Conservation (phyloP, 1,140 invertebrate genomes). For the Apis cerana region DNA sequence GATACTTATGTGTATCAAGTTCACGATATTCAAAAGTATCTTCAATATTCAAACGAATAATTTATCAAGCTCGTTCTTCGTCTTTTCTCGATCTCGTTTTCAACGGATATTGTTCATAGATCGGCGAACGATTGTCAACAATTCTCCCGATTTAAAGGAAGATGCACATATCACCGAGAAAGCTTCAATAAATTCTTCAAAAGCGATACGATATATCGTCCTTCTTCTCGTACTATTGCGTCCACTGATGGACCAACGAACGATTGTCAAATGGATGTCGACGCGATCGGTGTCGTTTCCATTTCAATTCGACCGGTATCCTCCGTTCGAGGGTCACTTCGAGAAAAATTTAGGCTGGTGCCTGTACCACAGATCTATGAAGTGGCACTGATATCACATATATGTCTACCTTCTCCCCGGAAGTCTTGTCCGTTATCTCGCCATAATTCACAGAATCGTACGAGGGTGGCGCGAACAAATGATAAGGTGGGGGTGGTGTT, state of each 20-base stretch:
- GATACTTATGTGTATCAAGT: too few species aligned
- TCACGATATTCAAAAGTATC: background rate
- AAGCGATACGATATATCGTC: background rate
- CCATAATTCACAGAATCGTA: conserved; percentile 82
- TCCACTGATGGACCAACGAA: background rate
- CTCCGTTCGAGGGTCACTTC: conserved; percentile 37
- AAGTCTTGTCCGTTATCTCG: conserved; percentile 72
- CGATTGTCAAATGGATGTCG: conserved; percentile 22
- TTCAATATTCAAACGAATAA: background rate
- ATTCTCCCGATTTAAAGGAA: background rate
- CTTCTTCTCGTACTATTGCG: background rate
- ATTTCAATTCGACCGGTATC: conserved; percentile 19
- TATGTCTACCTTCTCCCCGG: conserved; percentile 80
- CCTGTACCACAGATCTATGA: conserved; percentile 62
- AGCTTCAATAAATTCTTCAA: background rate
- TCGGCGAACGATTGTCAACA: conserved; percentile 38
- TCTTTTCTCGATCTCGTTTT: background rate
- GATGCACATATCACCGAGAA: background rate
- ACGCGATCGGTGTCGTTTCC: conserved; percentile 22
- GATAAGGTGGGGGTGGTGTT: conserved; percentile 83
- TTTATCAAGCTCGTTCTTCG: background rate
- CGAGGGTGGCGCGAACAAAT: conserved; percentile 83
- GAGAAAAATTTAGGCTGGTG: conserved; percentile 61
- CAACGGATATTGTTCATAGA: background rate
- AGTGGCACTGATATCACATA: conserved; percentile 81